phyloP scores from a whole-genome alignment of 2,888 invertebrate genomes.

The Epistrophella euchroma region DNA sequence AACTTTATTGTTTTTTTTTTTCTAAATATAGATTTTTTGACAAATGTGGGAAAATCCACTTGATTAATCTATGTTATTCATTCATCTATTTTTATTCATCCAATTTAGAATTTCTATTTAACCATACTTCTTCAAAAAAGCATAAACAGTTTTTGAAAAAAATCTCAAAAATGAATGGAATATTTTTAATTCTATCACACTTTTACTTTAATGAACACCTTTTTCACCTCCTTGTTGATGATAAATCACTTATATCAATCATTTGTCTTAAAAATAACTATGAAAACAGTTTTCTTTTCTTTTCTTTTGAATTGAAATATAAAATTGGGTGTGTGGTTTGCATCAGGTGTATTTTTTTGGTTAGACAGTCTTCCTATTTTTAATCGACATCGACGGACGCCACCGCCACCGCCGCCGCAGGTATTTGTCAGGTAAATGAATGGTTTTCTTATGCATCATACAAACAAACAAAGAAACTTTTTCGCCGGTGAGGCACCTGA shows the following conservation, averaged over 20 bases:
- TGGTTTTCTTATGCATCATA: conserved; percentile 3
- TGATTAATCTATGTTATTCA: conserved; percentile 12
- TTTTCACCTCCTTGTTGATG: background rate
- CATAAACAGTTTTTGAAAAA: background rate
- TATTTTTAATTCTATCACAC: conserved; percentile 1
- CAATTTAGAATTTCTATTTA: background rate
- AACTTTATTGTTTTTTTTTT: conserved; percentile 7
- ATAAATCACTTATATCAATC: conserved; percentile 12
- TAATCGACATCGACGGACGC: conserved; percentile 2
- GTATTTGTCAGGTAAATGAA: conserved; percentile 5
- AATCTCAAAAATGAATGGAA: background rate
- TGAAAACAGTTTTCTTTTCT: conserved; percentile 4
- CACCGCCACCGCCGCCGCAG: background rate
- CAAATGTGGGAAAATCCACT: conserved; percentile 42
- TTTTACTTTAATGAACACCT: conserved; percentile 16
- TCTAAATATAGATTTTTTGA: conserved; percentile 57
- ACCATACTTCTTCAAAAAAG: background rate
- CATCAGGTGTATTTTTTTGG: conserved; percentile 3
- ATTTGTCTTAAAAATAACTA: conserved; percentile 13
- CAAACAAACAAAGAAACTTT: conserved; percentile 2
- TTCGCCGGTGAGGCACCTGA: background rate
- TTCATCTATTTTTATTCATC: conserved; percentile 29
- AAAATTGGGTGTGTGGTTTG: background rate
- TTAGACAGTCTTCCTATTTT: conserved; percentile 10
- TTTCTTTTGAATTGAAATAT: background rate